phyloP scores from a whole-genome alignment of 2,113 vertebrate species.

The Cebidichthys violaceus region DNA sequence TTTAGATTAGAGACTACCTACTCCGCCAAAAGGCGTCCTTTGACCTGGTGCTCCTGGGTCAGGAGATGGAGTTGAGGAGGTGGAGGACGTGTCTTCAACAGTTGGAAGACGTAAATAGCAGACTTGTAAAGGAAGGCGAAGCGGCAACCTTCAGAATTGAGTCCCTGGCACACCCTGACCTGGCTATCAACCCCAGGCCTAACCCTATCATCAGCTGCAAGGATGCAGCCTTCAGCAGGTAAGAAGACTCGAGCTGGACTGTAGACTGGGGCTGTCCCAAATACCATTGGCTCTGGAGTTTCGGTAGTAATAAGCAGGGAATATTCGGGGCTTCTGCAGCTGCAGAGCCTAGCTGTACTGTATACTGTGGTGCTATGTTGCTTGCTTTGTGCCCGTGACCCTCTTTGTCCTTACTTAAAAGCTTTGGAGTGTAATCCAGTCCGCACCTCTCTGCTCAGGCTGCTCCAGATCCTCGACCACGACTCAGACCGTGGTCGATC shows the following conservation, averaged over 20 bases:
- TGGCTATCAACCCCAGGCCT: constrained; percentile 70
- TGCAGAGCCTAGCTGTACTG: neutral
- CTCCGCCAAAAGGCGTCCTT: constrained; percentile 91
- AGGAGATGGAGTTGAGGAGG: constrained; percentile 86
- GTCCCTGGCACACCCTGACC: constrained; percentile 80
- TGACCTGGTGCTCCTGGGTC: constrained; percentile 89
- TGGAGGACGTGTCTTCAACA: constrained; percentile 78
- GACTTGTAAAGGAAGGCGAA: constrained; percentile 76
- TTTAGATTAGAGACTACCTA: constrained; percentile 86
- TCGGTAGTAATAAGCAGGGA: too few species aligned
- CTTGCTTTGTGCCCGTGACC: neutral
- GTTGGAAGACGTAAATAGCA: constrained; percentile 79
- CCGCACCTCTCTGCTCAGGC: constrained; percentile 72
- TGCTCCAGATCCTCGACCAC: constrained; percentile 88
- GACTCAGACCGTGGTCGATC: constrained; percentile 74
- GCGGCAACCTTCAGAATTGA: constrained; percentile 76
- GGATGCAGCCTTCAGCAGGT: constrained; percentile 89
- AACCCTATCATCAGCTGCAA: constrained; percentile 83
- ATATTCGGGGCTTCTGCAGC: too few species aligned
- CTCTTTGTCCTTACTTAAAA: neutral
- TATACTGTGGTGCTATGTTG: neutral
- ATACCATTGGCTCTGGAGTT: too few species aligned
- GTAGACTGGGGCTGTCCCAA: too few species aligned
- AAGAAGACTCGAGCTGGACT: neutral
- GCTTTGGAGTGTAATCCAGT: neutral